Evolutionary conservation across 2,797 vertebrate species (phyloP).

Genomic region (Helicolenus hilgendorfi): DNA sequence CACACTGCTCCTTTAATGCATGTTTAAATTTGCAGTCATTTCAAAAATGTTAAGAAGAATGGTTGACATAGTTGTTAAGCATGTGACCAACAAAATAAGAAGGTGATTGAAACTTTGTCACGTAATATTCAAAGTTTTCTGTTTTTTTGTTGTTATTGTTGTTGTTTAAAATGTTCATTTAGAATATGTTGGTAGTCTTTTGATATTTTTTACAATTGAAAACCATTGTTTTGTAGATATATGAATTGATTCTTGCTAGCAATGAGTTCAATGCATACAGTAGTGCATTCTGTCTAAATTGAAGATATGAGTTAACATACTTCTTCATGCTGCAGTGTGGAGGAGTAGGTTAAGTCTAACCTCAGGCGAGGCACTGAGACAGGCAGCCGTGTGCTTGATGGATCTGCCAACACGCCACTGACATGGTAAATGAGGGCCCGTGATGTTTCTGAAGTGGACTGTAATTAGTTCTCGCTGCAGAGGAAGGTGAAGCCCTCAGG

Average conservation of each 20-base stretch:
- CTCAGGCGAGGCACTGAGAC: neutral
- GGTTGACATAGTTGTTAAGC: neutral
- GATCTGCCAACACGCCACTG: neutral
- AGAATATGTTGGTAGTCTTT: neutral
- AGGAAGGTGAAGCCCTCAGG: neutral
- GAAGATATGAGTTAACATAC: neutral
- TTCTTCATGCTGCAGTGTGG: neutral
- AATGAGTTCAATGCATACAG: neutral
- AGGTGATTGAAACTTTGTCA: no score
- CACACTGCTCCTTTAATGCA: neutral
- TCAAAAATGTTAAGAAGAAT: neutral
- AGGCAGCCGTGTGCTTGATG: neutral
- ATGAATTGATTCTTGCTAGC: neutral
- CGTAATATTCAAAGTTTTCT: neutral
- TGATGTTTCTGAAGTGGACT: constrained; percentile 30
- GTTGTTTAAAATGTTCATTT: neutral
- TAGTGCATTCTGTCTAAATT: neutral
- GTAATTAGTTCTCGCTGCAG: constrained; percentile 16
- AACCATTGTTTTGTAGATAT: neutral
- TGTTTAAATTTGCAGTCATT: neutral
- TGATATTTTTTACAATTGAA: neutral
- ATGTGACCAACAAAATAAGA: neutral
- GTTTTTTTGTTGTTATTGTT: neutral
- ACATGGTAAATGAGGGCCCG: constrained; percentile 14
- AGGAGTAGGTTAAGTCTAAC: neutral